Evolutionary conservation across 2,113 vertebrate species (phyloP), one percentile per base, ranked within the genome.

Genomic region (Otocyon megalotis): DNA sequence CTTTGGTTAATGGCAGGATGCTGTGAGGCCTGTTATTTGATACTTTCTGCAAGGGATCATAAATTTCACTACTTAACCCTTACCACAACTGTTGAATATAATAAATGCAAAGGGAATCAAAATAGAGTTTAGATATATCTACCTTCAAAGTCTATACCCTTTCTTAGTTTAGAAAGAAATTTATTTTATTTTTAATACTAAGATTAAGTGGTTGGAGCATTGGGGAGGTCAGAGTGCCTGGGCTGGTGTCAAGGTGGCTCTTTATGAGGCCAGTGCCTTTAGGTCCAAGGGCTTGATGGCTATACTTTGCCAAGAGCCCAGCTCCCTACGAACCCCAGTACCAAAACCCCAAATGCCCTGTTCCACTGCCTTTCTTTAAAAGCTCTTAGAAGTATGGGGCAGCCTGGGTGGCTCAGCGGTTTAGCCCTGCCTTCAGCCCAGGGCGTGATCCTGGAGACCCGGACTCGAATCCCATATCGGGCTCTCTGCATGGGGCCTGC

Each of bases 111-210:
- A 93, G 32, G 63, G 43, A 76, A 56, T 16, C 4, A 77, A 84
- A 76, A 74, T 12, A 32, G 3, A 63, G 17, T 77, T n/a, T 74
- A 80, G 35, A 26, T 43, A 19, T 69, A 8, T 28, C 50, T 81
- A 19, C 35, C 72, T 89, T 8, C 83, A 54, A 94, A 88, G 24
- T 43, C 79, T 67, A 63, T 26, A 22, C 4, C n/a, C 13, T 92
- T 94, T 96, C 88, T 37, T 92, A 56, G 8, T n/a, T 91, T 80
- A 60, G 48, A 85, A 89, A 93, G 80, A 37, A 35, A 26, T 16
- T 48, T 87, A 24, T 53, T 82, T 81, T 72, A 53, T 48, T 76
- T 82, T 92, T 37, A 76, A 56, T 77, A 54, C 65, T 81, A 48
- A 89, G 56, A 81, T 56, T 53, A 60, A 15, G 84, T 1, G 1